Evolutionary conservation across 2,113 vertebrate genomes (phyloP).

Genomic region (Silurus glanis): DNA sequence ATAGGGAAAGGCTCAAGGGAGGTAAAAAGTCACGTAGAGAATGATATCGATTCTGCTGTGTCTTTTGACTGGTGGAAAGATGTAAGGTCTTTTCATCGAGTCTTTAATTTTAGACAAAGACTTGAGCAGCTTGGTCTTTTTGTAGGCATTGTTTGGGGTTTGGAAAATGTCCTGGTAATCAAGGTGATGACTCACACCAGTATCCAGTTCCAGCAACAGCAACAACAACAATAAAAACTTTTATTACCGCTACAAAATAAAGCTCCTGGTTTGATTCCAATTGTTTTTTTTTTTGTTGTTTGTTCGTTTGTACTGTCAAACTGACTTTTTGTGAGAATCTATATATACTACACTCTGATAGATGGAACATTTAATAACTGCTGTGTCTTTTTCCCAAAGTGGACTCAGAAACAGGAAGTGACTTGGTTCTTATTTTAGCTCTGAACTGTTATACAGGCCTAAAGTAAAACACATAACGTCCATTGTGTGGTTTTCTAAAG

Average conservation of each 20-base stretch:
- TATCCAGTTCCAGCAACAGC: not conserved
- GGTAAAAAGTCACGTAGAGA: not conserved
- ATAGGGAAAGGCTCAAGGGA: not conserved
- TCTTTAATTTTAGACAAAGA: not conserved
- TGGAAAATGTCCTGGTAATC: slow-evolving; percentile 43
- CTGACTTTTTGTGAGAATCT: not conserved
- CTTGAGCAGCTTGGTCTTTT: slow-evolving; percentile 26
- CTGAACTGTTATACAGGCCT: slow-evolving; percentile 7
- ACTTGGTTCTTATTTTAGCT: not conserved
- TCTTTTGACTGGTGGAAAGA: not conserved
- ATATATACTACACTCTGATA: not conserved
- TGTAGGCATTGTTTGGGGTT: slow-evolving; percentile 28
- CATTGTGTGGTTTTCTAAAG: not conserved
- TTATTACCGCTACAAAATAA: not conserved
- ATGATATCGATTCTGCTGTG: not conserved
- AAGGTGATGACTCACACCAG: not conserved
- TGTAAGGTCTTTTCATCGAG: not conserved
- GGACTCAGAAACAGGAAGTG: slow-evolving; percentile 39
- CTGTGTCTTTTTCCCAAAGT: slow-evolving; percentile 5
- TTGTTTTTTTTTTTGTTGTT: not conserved
- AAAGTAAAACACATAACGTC: slow-evolving; percentile 24
- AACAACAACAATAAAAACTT: not conserved
- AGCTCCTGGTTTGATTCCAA: not conserved
- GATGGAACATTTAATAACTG: not conserved
- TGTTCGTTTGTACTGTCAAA: not conserved